A percentile compares a stretch with the other conserved stretches of the same genome.
phyloP scores from a whole-genome alignment of 2,888 invertebrate genomes.

The Blastobasis adustella region DNA sequence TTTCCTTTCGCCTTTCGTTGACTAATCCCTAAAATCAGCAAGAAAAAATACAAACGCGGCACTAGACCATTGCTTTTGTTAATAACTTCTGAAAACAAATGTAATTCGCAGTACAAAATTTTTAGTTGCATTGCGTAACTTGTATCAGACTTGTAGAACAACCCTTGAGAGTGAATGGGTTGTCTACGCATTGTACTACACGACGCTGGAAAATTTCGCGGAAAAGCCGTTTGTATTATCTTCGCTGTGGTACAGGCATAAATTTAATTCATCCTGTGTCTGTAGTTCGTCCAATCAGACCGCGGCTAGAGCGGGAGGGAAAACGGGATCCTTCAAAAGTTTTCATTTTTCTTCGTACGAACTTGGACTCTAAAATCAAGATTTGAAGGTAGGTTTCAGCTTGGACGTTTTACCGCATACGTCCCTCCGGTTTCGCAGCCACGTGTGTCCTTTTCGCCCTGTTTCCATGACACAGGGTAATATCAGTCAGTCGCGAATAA shows the following conservation, averaged over 20 bases:
- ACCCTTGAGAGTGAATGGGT: background rate
- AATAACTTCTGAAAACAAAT: too few species aligned
- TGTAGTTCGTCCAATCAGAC: slow-evolving; percentile 60
- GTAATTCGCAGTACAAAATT: background rate
- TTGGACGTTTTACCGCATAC: slow-evolving; percentile 20
- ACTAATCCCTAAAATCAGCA: slow-evolving; percentile 4
- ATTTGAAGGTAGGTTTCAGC: slow-evolving; percentile 19
- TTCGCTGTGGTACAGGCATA: slow-evolving; percentile 35
- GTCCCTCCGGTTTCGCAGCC: slow-evolving; percentile 24
- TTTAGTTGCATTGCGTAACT: background rate
- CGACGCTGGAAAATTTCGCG: slow-evolving; percentile 23
- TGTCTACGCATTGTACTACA: slow-evolving; percentile 19
- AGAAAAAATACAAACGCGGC: background rate
- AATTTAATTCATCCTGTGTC: slow-evolving; percentile 70
- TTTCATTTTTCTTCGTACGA: slow-evolving; percentile 19
- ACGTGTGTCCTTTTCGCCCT: slow-evolving; percentile 66
- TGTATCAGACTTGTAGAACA: background rate
- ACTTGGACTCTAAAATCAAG: slow-evolving; percentile 9
- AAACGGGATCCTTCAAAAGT: slow-evolving; percentile 57
- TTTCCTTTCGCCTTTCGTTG: background rate
- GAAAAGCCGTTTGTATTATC: slow-evolving; percentile 28
- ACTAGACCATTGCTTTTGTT: too few species aligned
- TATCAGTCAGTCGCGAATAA: slow-evolving; percentile 64
- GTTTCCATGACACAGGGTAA: slow-evolving; percentile 42
- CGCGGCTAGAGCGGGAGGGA: slow-evolving; percentile 53